Evolutionary conservation across 2,888 invertebrate genomes (phyloP), one percentile per base, ranked within the genome.

Genomic region (Tetragnatha montana): DNA sequence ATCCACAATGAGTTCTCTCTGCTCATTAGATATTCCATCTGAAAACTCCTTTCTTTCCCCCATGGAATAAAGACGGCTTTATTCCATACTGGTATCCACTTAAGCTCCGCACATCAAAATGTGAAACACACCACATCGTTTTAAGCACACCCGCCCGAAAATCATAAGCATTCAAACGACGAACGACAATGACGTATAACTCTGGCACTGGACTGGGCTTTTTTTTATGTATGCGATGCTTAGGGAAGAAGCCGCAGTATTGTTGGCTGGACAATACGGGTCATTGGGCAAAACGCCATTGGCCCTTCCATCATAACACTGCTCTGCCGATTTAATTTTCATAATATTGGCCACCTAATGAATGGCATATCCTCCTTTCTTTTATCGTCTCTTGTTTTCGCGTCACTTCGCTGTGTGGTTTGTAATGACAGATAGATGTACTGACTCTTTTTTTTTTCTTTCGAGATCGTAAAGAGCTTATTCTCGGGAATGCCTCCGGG

Each of bases 251-350:
- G 69, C 80, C 70, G n/a, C 80, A 73, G 60, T 50, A 81, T 51
- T 80, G 76, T 82, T 60, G n/a, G 79, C 70, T n/a, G 35, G 76
- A 82, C 70, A 88, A 85, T 85, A 75, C 51, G 80, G 81, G 70
- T 89, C 89, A 85, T 50, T 89, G 89, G 85, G 85, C 89, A 89
- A 85, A 76, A 71, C 75, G 89, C 89, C 89, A 85, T 89, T 68
- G 21, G 35, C 51, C 68, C 68, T 19, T 21, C 74, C 12, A 6
- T 12, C 51, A 85, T 50, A 22, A 22, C 22, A 35, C 22, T 35
- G 22, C 49, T n/a, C n/a, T 68, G 22, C 19, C 19, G 80, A 88
- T 81, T 88, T 84, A 88, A 84, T 88, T 81, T 88, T 79, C 88
- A 84, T 84, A 81, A 35, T 68, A 88, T 84, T 76, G 71, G 14